Conservation (phyloP, 2,797 vertebrate genomes). For the Ptychadena robeensis region DNA sequence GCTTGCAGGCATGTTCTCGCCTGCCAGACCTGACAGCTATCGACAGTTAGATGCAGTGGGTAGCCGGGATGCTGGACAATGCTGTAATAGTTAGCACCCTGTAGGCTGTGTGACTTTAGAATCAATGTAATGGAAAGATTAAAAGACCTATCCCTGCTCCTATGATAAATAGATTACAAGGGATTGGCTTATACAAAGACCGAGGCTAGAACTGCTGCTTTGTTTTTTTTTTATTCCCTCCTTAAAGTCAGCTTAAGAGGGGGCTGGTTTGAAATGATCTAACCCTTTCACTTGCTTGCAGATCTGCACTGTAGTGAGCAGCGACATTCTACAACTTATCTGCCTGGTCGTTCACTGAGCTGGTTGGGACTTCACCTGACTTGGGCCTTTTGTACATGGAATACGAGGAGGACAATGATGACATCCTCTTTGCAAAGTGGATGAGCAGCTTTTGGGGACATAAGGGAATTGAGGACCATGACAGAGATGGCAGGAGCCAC, state of each 20-base stretch:
- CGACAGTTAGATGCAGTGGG: conserved; percentile 82
- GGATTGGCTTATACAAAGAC: conserved; percentile 81
- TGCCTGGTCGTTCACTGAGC: conserved; percentile 65
- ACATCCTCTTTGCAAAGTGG: conserved; percentile 95
- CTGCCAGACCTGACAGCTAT: conserved; percentile 80
- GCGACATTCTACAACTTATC: conserved; percentile 73
- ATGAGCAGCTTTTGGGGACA: conserved; percentile 99
- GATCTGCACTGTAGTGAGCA: conserved; percentile 61
- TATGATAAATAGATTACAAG: conserved; percentile 78
- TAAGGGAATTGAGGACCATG: conserved; percentile 71
- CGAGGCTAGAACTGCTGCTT: conserved; percentile 65
- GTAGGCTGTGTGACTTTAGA: conserved; percentile 72
- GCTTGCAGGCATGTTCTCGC: conserved; percentile 71
- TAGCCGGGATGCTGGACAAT: conserved; percentile 79
- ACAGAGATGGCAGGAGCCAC: conserved; percentile 78
- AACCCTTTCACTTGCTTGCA: conserved; percentile 63
- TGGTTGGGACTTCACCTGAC: conserved; percentile 50
- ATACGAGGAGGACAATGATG: conserved; percentile 90
- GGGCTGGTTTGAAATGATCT: conserved; percentile 61
- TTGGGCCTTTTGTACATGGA: conserved; percentile 79
- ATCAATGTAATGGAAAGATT: conserved; percentile 85
- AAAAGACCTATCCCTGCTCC: conserved; percentile 75
- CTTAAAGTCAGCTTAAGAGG: conserved; percentile 69
- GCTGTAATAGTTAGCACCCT: conserved; percentile 69
- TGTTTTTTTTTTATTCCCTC: conserved; percentile 52